Evolutionary conservation across 2,113 vertebrate species (phyloP).

Genomic region (Neomonachus schauinslandi): DNA sequence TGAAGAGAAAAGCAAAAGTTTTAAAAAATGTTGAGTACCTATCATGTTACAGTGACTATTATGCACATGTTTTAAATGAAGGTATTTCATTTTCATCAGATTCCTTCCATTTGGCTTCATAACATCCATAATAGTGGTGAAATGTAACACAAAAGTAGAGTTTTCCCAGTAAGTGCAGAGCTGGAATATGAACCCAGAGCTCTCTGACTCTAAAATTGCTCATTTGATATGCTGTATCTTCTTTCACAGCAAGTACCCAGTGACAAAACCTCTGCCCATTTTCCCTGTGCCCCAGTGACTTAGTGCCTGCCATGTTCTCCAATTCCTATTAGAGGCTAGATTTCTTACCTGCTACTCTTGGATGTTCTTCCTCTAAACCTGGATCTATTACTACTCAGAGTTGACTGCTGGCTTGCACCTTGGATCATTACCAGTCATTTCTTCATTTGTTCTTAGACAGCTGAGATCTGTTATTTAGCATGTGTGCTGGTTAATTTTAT

Average conservation of each 20-base stretch:
- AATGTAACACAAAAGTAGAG: background rate
- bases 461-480: background rate
- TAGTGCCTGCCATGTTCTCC: background rate
- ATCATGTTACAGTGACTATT: background rate
- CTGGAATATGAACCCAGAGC: background rate
- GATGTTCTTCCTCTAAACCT: background rate
- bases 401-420: background rate
- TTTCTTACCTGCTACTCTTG: background rate
- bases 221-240: background rate
- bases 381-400: background rate
- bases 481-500: background rate
- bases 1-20: background rate
- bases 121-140: background rate
- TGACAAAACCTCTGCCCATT: background rate
- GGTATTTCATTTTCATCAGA: background rate
- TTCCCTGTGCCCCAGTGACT: background rate
- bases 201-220: background rate
- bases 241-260: background rate
- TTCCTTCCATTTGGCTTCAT: background rate
- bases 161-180: background rate
- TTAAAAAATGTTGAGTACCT: background rate
- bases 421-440: background rate
- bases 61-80: background rate
- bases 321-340: background rate
- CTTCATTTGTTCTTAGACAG: background rate